These are phyloP conservation scores for Gulo gulo DNA, from an alignment of 2,113 vertebrate species.

Conservation along the genomic window DNA sequence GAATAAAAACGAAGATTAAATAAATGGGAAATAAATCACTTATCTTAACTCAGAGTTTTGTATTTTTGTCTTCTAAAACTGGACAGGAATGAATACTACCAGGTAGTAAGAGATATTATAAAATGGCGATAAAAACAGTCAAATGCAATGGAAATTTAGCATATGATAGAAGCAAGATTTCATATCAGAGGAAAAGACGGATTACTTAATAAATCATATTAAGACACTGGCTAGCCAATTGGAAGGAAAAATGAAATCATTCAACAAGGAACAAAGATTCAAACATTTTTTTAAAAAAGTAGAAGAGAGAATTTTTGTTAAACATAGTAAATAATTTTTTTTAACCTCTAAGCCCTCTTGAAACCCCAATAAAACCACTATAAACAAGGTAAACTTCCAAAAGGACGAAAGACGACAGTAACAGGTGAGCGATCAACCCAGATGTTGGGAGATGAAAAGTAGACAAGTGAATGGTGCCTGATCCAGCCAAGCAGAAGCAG, in stretches of 20 bases:
- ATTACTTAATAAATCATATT: neutral
- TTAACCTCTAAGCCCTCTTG: neutral
- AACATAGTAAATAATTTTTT: neutral
- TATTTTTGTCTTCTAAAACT: slow-evolving; percentile 33
- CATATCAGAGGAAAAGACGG: neutral
- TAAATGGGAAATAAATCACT: neutral
- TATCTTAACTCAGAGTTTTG: slow-evolving; percentile 8
- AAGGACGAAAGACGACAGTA: neutral
- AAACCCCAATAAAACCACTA: neutral
- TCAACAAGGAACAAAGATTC: neutral
- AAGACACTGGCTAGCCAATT: neutral
- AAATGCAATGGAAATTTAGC: neutral
- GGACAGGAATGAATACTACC: neutral
- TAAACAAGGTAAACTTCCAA: neutral
- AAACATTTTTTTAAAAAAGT: neutral
- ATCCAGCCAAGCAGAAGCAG: no score
- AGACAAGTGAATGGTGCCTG: neutral
- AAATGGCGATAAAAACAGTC: neutral
- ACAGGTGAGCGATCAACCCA: neutral
- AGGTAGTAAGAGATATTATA: neutral
- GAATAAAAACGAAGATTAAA: slow-evolving; percentile 27
- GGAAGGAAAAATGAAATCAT: neutral
- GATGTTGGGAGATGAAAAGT: neutral
- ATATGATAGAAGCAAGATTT: neutral
- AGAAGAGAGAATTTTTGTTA: neutral